A percentile compares a stretch with the other conserved stretches of the same genome.
Evolutionary conservation across 2,797 vertebrate species (phyloP).

Genomic region (Sebastolobus altivelis): DNA sequence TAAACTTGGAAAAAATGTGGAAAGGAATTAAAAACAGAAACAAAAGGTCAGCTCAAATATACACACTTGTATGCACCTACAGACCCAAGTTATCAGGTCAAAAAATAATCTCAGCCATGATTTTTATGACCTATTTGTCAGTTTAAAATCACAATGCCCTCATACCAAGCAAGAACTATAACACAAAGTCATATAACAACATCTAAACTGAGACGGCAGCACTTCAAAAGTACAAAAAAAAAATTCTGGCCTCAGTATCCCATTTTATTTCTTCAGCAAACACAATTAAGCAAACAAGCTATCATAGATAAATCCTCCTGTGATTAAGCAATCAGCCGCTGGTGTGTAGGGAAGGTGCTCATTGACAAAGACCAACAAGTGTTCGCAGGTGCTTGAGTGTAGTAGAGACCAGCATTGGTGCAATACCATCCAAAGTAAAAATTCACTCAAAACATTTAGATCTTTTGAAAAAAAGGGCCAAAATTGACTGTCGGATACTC

Average conservation of each 20-base stretch:
- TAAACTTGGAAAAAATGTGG: neutral
- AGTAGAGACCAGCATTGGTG: no score
- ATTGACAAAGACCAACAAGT: neutral
- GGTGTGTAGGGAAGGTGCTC: neutral
- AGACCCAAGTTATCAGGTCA: neutral
- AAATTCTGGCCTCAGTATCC: neutral
- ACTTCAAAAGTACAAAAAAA: neutral
- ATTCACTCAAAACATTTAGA: neutral
- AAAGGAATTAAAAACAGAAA: neutral
- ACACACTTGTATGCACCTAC: neutral
- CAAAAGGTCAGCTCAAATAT: neutral
- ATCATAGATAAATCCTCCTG: neutral
- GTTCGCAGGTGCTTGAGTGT: fast-evolving
- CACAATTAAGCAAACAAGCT: neutral
- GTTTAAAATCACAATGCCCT: neutral
- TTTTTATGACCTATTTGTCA: neutral
- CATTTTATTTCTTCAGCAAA: neutral
- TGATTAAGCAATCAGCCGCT: neutral
- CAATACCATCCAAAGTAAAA: no score
- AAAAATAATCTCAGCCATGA: neutral
- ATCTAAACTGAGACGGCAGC: neutral
- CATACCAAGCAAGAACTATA: no score
- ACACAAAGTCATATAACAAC: neutral
- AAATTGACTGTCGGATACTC: no score
- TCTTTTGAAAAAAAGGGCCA: no score